Evolutionary conservation across 2,888 invertebrate species (phyloP), one percentile per base, ranked within the genome.

Genomic region (Apotomis betuletana): DNA sequence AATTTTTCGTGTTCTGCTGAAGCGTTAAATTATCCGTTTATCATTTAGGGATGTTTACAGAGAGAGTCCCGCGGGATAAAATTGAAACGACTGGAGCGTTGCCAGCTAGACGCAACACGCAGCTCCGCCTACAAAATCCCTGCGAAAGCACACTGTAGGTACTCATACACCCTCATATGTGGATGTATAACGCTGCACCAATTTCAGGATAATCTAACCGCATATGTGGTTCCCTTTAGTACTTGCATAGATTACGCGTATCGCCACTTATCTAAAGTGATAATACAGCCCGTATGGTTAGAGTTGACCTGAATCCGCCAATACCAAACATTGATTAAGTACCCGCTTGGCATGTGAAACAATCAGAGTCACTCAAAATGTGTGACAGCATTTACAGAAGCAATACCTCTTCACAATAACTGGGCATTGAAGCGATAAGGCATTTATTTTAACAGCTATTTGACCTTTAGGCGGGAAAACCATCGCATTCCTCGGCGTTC

Each of bases 11-110:
- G 84, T 88, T 87, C 85, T 86, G 80, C 79, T 83, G 86, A 83
- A 86, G 90, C 89, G 88, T 90, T 91, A 91, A 91, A 91, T 90
- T 90, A 90, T 90, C 88, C 89, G 90, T 92, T 91, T 90, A 92
- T 91, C 91, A 91, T 91, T 92, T 90, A 90, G 89, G 89, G 89
- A 88, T 91, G 91, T 92, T 92, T 91, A 91, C 91, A 87, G 86
- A 85, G 82, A 83, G 78, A 83, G 83, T 85, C 85, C 87, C 87
- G 85, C 87, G 86, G 87, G 87, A 86, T 89, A 85, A 89, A 91
- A 92, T 92, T 92, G 92, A 92, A 93, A 92, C 86, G 87, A 89
- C 90, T 93, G 92, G 92, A 93, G 85, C 86, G 75, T 74, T 89
- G 91, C 92, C 91, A 91, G 86, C 72, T 79, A 77, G 76, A 74